A percentile compares a stretch with the other conserved stretches of the same genome.
These are phyloP conservation scores for Actinia equina DNA, from an alignment of 64 coral and sea anemone genomes.

Conservation along the genomic window DNA sequence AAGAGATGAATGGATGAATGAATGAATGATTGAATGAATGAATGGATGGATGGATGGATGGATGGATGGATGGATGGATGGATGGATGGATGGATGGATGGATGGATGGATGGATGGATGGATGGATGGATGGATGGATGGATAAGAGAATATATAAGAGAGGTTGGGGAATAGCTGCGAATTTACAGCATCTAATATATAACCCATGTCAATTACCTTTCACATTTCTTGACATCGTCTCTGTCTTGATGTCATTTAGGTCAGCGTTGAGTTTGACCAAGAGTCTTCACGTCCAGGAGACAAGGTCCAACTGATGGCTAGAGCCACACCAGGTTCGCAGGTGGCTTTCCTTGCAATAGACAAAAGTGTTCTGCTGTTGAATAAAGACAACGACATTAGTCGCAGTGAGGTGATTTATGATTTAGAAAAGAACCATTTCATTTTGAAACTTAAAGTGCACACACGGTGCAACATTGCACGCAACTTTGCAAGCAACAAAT, in stretches of 20 bases:
- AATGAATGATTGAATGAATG: background rate
- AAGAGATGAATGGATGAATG: background rate
- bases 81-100: too few relatives aligned
- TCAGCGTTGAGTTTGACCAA: slow-evolving; percentile 34
- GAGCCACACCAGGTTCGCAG: slow-evolving; percentile 69
- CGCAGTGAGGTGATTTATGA: slow-evolving; percentile 40
- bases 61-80: background rate
- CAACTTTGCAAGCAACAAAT: too few relatives aligned
- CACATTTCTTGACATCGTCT: background rate
- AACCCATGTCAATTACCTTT: background rate
- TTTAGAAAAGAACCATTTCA: too few relatives aligned
- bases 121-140: too few relatives aligned
- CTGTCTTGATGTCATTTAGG: slow-evolving; percentile 30
- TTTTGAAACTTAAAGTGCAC: too few relatives aligned
- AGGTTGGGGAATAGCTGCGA: too few relatives aligned
- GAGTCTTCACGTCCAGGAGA: slow-evolving; percentile 61
- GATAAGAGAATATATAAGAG: too few relatives aligned
- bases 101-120: too few relatives aligned
- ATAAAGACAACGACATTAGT: slow-evolving; percentile 84
- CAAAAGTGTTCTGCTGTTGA: slow-evolving; percentile 91
- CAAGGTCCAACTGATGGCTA: slow-evolving; percentile 42
- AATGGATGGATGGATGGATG: background rate
- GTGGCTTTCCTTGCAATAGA: slow-evolving; percentile 86
- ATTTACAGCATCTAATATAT: too few relatives aligned
- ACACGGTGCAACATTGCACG: too few relatives aligned